Evolutionary conservation across 1,140 invertebrate genomes (phyloP).

Genomic region (Paraescarpia echinospica): DNA sequence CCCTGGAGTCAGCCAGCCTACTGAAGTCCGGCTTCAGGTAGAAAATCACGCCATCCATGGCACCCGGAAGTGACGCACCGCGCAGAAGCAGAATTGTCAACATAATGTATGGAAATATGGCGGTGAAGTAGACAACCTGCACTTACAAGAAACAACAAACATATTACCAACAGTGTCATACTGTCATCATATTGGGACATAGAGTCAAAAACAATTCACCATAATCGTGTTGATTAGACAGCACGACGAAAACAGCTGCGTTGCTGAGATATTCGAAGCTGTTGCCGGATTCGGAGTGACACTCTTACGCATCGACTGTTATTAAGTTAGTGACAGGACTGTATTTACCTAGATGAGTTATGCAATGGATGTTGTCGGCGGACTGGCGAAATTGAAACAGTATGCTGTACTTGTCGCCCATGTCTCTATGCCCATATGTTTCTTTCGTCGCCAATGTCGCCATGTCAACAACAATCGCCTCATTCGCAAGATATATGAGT

Average conservation of each 20-base stretch:
- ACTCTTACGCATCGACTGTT: neutral
- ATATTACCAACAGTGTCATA: neutral
- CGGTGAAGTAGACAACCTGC: constrained; percentile 31
- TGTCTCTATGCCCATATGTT: neutral
- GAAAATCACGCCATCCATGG: constrained; percentile 30
- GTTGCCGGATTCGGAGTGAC: neutral
- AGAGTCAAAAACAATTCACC: neutral
- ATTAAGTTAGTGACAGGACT: neutral
- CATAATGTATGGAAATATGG: constrained; percentile 32
- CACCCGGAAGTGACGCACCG: constrained; percentile 26
- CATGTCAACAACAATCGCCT: neutral
- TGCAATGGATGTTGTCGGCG: neutral
- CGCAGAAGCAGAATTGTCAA: constrained; percentile 30
- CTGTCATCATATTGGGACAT: neutral
- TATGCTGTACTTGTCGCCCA: neutral
- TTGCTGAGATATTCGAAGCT: neutral
- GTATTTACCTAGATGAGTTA: neutral
- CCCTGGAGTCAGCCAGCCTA: constrained; percentile 39
- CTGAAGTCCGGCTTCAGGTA: constrained; percentile 39
- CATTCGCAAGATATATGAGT: neutral
- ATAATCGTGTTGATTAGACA: neutral
- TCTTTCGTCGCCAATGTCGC: neutral
- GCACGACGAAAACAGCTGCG: neutral
- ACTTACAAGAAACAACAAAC: neutral
- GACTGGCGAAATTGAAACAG: neutral